phyloP scores from a whole-genome alignment of 2,113 vertebrate species.

The Sinocyclocheilus anshuiensis region DNA sequence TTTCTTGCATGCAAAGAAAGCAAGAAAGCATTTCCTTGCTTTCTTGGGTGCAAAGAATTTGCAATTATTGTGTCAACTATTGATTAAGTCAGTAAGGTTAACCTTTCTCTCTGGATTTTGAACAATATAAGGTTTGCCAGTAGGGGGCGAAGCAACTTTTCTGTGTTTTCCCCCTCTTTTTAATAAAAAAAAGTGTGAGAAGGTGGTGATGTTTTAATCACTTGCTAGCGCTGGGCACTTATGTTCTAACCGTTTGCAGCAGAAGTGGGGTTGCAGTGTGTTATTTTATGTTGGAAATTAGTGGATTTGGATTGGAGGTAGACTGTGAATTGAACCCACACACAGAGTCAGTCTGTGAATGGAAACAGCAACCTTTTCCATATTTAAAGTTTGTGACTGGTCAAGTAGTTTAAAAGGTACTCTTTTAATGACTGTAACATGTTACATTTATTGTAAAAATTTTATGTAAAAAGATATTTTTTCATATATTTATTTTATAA shows the following conservation, averaged over 20 bases:
- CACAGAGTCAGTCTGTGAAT: background rate
- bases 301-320: conserved; percentile 3
- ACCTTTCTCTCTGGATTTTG: background rate
- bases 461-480: too few species aligned
- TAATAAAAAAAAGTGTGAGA: conserved; percentile 17
- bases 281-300: conserved; percentile 30
- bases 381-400: background rate
- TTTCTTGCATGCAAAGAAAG: too few species aligned
- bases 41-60: too few species aligned
- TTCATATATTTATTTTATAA: background rate
- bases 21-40: too few species aligned
- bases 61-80: background rate
- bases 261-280: background rate
- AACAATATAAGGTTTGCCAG: conserved; percentile 71
- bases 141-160: conserved; percentile 72
- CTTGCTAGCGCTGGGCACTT: conserved; percentile 30
- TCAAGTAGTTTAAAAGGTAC: background rate
- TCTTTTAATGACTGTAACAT: background rate
- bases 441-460: background rate
- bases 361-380: background rate
- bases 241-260: background rate
- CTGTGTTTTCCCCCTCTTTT: conserved; percentile 11
- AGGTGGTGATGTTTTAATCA: conserved; percentile 45
- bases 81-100: background rate
- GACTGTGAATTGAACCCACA: background rate